These are phyloP conservation scores for Stomatorhinus walkeri DNA, from an alignment of 2,797 vertebrate genomes.

Conservation along the genomic window DNA sequence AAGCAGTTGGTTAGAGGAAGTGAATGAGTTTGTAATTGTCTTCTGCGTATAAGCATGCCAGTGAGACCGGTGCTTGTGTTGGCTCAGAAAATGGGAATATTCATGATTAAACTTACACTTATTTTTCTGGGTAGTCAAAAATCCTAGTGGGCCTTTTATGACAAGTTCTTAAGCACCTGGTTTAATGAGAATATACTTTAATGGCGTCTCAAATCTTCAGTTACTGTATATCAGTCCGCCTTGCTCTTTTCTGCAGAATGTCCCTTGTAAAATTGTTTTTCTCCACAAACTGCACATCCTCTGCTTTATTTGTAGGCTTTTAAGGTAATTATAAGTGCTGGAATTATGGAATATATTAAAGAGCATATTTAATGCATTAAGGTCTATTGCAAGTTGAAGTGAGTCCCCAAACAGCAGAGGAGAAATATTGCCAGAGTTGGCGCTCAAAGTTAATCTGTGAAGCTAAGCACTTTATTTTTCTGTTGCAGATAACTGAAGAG, in stretches of 20 bases:
- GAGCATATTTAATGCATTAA: background rate
- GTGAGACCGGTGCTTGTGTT: background rate
- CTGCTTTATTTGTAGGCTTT: background rate
- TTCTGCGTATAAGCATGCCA: constrained; percentile 45
- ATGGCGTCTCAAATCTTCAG: background rate
- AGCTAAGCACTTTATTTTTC: background rate
- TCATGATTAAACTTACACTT: constrained; percentile 4
- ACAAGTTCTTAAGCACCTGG: background rate
- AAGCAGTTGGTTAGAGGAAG: constrained; percentile 49
- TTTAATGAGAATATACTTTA: background rate
- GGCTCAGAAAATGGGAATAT: background rate
- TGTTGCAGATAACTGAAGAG: background rate
- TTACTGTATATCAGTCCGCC: background rate
- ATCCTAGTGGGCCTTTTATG: background rate
- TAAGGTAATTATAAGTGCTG: background rate
- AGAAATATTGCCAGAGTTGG: background rate
- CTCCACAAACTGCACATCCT: background rate
- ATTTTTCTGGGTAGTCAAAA: background rate
- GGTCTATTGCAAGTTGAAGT: background rate
- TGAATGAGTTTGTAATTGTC: constrained; percentile 35
- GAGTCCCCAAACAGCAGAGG: background rate
- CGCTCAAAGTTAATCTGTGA: background rate
- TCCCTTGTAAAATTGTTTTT: background rate
- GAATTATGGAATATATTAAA: constrained; percentile 4
- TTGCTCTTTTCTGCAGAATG: background rate